Base-by-base conservation (phyloP, 1,140 invertebrate species). In the Papilio glaucus region DNA sequence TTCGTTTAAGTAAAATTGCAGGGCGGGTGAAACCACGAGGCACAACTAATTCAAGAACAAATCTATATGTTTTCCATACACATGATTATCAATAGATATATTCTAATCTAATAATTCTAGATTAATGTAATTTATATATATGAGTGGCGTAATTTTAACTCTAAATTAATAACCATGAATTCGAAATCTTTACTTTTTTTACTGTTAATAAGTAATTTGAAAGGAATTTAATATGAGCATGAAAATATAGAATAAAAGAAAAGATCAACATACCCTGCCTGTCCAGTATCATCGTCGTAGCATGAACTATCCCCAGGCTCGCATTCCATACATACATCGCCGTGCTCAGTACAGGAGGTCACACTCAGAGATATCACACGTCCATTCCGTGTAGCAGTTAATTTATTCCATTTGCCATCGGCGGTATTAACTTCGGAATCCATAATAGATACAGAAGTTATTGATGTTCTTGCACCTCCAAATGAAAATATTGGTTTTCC, bases 331-430 rank as follows among this genome's bases (percentile, higher is more conserved):
- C 98, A 98, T 37, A 95, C 87, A 85, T 98, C 97, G 0, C 97
- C 97, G 88, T 97, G 96, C 75, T 98, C 97, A 10, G 95, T 95
- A 81, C 97, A 98, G 21, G 94, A 93, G 3, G 96, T 95, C 4
- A 98, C 95, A 79, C 96, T 98, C 15, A 98, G 85, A 1, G 97
- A 98, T 60, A 97, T 96, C 0, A 98, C 96, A 72, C 97, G 93
- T 53, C 97, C 96, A 86, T 98, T 98, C 83, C 98, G 95, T 0
- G 97, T 98, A 0, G 98, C 98, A 3, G 97, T 98, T 5, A 99
- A 95, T 86, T 98, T 97, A 81, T 98, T 96, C 98, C 98, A 99
- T 71, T 95, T 95, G 9, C 98, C 98, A 89, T 98, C 97, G 0
- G 97, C 95, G 0, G 99, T 93, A 74, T 95, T 95, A 49, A 94